These are phyloP conservation scores for Nebria brevicollis DNA, from an alignment of 2,888 invertebrate genomes.

Conservation along the genomic window DNA sequence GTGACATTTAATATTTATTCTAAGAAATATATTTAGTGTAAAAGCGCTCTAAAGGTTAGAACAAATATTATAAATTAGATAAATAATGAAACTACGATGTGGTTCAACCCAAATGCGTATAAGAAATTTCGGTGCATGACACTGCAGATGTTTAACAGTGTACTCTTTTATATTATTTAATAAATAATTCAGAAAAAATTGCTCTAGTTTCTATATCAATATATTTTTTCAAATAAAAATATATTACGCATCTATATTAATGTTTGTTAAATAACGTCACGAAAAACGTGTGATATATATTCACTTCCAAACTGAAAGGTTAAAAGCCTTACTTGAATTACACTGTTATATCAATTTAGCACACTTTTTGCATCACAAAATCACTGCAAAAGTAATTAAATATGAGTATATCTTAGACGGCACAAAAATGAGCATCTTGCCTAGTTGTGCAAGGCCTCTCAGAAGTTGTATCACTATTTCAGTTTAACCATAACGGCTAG, in stretches of 20 bases:
- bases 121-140: too few relatives aligned
- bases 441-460: background rate
- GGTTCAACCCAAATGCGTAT: too few relatives aligned
- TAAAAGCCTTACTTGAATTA: background rate
- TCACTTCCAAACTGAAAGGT: background rate
- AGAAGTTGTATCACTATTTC: background rate
- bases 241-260: background rate
- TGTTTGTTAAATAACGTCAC: background rate
- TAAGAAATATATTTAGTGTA: too few relatives aligned
- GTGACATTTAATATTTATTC: too few relatives aligned
- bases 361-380: background rate
- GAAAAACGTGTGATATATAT: background rate
- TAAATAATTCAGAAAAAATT: too few relatives aligned
- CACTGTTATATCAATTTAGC: background rate
- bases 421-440: background rate
- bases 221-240: too few relatives aligned
- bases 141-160: too few relatives aligned
- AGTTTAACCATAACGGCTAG: background rate
- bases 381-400: background rate
- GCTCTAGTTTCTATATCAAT: too few relatives aligned
- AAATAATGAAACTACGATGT: too few relatives aligned
- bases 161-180: too few relatives aligned
- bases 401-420: background rate
- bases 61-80: too few relatives aligned
- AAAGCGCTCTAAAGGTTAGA: too few relatives aligned